phyloP scores from a whole-genome alignment of 2,797 vertebrate species.

The Nyctibius grandis region DNA sequence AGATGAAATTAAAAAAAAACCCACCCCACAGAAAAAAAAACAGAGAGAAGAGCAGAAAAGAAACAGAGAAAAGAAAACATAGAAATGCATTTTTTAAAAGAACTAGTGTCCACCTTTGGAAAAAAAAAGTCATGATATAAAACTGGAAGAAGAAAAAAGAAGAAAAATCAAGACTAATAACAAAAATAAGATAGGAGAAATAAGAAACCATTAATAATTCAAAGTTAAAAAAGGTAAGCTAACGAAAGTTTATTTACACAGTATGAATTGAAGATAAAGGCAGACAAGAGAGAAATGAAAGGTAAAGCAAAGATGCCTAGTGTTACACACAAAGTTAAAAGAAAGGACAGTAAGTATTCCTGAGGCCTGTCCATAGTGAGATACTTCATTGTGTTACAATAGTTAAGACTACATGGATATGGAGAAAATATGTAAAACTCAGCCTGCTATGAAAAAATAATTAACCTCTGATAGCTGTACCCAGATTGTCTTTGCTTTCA shows the following conservation, averaged over 20 bases:
- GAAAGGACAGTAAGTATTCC: background rate
- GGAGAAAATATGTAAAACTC: background rate
- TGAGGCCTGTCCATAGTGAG: background rate
- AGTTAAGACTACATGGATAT: background rate
- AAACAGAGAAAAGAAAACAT: background rate
- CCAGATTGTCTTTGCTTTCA: background rate
- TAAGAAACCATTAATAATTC: background rate
- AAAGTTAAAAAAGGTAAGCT: background rate
- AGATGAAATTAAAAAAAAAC: background rate
- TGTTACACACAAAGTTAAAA: background rate
- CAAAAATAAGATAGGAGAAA: background rate
- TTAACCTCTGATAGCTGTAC: background rate
- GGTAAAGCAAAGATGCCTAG: background rate
- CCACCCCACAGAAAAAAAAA: background rate
- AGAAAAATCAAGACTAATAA: background rate
- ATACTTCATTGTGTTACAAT: background rate
- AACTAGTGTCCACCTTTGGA: rapidly evolving
- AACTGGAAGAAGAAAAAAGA: background rate
- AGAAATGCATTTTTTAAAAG: background rate
- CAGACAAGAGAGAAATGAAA: background rate
- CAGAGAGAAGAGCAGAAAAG: background rate
- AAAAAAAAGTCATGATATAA: rapidly evolving
- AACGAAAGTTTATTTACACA: background rate
- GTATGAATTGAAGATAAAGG: background rate
- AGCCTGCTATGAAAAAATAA: background rate